Evolutionary conservation across 2,113 vertebrate genomes (phyloP).

Genomic region (Arvicanthis niloticus): DNA sequence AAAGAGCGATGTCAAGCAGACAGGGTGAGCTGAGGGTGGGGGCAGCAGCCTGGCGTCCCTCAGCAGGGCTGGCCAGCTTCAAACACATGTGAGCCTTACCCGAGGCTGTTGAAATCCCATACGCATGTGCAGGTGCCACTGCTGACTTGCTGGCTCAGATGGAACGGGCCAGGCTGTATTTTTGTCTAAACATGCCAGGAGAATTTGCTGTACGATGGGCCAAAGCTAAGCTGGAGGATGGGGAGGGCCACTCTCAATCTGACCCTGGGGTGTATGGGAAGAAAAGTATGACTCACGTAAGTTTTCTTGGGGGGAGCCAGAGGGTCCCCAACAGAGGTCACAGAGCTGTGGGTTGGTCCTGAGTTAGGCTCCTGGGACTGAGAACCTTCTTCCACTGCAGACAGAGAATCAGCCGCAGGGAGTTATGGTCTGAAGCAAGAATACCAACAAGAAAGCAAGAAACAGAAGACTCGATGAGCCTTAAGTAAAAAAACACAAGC

Average conservation of each 20-base stretch:
- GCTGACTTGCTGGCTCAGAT: background rate
- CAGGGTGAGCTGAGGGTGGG: background rate
- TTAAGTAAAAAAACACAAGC: background rate
- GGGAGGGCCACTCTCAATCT: background rate
- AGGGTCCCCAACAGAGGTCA: background rate
- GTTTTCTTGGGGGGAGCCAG: background rate
- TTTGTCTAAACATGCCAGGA: background rate
- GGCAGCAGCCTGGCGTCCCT: fast-evolving
- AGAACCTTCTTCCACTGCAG: background rate
- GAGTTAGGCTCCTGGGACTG: background rate
- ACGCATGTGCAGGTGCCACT: too few relatives aligned
- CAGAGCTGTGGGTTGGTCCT: background rate
- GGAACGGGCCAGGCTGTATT: background rate
- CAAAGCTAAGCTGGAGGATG: background rate
- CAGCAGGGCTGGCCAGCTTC: background rate
- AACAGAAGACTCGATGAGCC: background rate
- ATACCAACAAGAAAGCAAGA: background rate
- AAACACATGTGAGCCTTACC: too few relatives aligned
- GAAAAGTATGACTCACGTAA: background rate
- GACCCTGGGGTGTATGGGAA: background rate
- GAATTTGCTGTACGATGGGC: background rate
- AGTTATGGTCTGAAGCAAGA: background rate
- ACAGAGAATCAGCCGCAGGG: background rate
- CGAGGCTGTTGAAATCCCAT: background rate
- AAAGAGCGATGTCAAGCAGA: background rate